These are phyloP conservation scores for Linnaemya vulpina DNA, from an alignment of 2,888 invertebrate genomes.

Conservation along the genomic window DNA sequence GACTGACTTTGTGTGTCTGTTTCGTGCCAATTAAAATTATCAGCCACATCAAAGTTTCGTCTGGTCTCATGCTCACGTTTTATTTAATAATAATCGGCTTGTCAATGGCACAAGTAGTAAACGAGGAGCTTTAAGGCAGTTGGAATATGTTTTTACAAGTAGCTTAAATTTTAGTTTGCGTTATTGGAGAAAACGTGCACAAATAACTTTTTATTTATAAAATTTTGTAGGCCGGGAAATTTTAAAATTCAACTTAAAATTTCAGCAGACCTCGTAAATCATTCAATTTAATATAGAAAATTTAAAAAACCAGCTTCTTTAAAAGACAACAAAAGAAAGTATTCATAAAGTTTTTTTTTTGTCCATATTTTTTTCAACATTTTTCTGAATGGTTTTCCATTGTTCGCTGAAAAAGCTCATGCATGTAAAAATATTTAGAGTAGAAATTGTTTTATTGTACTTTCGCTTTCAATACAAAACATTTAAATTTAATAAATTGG, in stretches of 20 bases:
- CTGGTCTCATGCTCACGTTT: constrained; percentile 37
- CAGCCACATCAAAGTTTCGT: constrained; percentile 23
- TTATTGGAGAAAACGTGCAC: neutral
- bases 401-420: constrained; percentile 19
- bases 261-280: neutral
- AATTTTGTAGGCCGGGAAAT: too few relatives aligned
- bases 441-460: constrained; percentile 9
- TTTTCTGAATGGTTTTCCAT: constrained; percentile 12
- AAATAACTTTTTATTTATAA: too few relatives aligned
- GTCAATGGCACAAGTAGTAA: neutral
- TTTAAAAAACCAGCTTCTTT: neutral
- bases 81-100: constrained; percentile 31
- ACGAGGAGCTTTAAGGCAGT: neutral
- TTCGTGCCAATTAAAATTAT: constrained; percentile 59
- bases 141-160: neutral
- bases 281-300: neutral
- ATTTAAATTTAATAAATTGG: constrained; percentile 19
- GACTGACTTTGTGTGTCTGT: constrained; percentile 49
- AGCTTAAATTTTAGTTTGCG: neutral
- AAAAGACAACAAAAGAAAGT: neutral
- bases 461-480: constrained; percentile 15
- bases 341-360: neutral
- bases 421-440: neutral
- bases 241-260: too few relatives aligned
- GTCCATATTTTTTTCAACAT: neutral